A percentile compares a stretch with the other conserved stretches of the same genome.
Evolutionary conservation across 2,888 invertebrate genomes (phyloP).

Genomic region (Ormyrus pomaceus): DNA sequence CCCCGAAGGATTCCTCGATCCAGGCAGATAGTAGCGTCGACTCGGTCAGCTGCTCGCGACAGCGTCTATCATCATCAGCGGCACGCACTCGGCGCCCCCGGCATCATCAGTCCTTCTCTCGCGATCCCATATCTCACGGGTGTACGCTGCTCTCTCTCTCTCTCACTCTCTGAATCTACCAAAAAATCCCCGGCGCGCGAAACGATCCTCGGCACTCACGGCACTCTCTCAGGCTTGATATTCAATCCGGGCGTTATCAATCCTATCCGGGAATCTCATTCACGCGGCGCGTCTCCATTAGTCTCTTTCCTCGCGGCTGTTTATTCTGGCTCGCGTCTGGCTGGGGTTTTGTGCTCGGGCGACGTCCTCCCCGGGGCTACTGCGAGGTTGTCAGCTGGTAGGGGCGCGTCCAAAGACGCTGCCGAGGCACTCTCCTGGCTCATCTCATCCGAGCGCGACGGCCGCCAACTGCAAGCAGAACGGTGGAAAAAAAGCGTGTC

Average conservation of each 20-base stretch:
- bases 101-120: slow-evolving; percentile 25
- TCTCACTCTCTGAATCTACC: neutral
- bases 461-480: slow-evolving; percentile 31
- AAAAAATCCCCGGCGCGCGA: neutral
- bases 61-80: slow-evolving; percentile 29
- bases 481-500: neutral
- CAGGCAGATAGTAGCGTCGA: slow-evolving; percentile 46
- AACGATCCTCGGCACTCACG: too few relatives aligned
- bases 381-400: neutral
- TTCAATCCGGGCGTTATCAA: too few relatives aligned
- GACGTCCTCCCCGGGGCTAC: slow-evolving; percentile 22
- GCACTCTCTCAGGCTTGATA: too few relatives aligned
- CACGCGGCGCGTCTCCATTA: slow-evolving; percentile 9
- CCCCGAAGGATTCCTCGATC: slow-evolving; percentile 51
- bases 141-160: neutral
- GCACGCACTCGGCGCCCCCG: neutral
- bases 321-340: slow-evolving; percentile 30
- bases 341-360: slow-evolving; percentile 24
- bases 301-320: slow-evolving; percentile 7
- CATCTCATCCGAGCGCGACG: slow-evolving; percentile 18
- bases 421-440: slow-evolving; percentile 4
- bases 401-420: neutral
- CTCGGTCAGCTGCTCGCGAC: slow-evolving; percentile 53
- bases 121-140: slow-evolving; percentile 29
- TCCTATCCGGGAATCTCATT: slow-evolving; percentile 24